Evolutionary conservation across 2,888 invertebrate genomes (phyloP), one percentile per base, ranked within the genome.

Genomic region (Drosophila monieri): DNA sequence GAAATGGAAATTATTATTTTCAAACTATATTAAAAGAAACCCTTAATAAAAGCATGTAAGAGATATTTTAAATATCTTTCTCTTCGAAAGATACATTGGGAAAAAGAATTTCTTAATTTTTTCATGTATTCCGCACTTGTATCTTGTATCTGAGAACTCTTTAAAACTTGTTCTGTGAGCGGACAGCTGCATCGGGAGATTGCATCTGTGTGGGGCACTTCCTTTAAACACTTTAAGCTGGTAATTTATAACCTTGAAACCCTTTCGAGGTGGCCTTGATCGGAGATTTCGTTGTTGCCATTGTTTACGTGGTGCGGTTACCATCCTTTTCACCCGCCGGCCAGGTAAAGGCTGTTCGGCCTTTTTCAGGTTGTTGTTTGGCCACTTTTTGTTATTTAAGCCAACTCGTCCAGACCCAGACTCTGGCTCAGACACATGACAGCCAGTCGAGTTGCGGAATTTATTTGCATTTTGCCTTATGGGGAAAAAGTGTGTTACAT

Each of bases 191-290:
- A 35, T 21, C 43, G 27, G 14, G 14, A 15, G 43, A 35, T 14
- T 58, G 52, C 35, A 49, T 54, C n/a, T 43, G 39, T 14, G 9
- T 23, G 39, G 18, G 39, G 27, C 53, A 69, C 53, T 54, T 69
- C 78, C 69, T 69, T 84, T 47, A 46, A 67, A 56, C 55, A 59
- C 56, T 62, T 77, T n/a, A 30, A 57, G 51, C 44, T 43, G 66
- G 39, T 73, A 72, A 72, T 74, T 85, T 65, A 68, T 73, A 80
- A 80, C 83, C 87, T 83, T 83, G 87, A 85, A 74, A 74, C 73
- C 81, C 74, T 76, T 74, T 61, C 55, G 21, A 49, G 53, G 72
- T 85, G 87, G 73, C 83, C 87, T 86, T 86, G 85, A 85, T 74
- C 48, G 56, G 18, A 41, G 44, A 52, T 71, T 58, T 54, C 41